Evolutionary conservation across 2,113 vertebrate genomes (phyloP).

Genomic region (Onychorhynchus coronatus): DNA sequence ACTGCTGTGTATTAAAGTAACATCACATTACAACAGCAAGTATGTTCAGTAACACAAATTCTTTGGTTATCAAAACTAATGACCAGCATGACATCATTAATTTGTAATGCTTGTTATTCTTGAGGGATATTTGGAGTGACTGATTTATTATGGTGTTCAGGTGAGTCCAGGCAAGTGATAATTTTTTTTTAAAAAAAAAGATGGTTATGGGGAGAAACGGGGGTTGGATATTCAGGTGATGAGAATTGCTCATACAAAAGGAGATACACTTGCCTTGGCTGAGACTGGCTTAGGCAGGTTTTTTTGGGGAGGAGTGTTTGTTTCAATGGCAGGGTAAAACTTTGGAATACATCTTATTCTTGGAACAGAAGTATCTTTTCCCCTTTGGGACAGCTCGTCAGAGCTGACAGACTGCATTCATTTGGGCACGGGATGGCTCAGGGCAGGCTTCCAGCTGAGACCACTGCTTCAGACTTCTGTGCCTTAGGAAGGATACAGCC

Average conservation of each 20-base stretch:
- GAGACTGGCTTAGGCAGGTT: not conserved
- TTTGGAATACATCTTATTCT: not conserved
- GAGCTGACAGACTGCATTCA: not conserved
- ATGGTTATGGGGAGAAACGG: not conserved
- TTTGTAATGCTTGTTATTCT: not conserved
- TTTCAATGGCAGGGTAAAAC: not conserved
- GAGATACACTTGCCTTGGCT: not conserved
- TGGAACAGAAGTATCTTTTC: not conserved
- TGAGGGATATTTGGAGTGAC: not conserved
- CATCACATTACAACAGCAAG: not conserved
- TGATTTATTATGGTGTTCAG: not conserved
- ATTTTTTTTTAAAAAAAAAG: rapidly evolving
- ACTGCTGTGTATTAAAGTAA: not conserved
- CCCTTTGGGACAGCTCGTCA: not conserved
- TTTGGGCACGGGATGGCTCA: not conserved
- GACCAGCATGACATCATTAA: constrained; percentile 27
- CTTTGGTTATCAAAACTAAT: constrained; percentile 40
- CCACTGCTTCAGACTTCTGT: not conserved
- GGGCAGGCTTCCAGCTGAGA: not conserved
- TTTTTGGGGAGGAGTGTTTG: not conserved
- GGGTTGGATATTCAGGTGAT: not conserved
- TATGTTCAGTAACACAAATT: not conserved
- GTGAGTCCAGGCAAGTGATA: not conserved
- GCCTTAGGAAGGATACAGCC: not conserved
- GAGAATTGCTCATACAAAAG: not conserved